phyloP scores from a whole-genome alignment of 2,888 invertebrate genomes.

The Eulithis testata region DNA sequence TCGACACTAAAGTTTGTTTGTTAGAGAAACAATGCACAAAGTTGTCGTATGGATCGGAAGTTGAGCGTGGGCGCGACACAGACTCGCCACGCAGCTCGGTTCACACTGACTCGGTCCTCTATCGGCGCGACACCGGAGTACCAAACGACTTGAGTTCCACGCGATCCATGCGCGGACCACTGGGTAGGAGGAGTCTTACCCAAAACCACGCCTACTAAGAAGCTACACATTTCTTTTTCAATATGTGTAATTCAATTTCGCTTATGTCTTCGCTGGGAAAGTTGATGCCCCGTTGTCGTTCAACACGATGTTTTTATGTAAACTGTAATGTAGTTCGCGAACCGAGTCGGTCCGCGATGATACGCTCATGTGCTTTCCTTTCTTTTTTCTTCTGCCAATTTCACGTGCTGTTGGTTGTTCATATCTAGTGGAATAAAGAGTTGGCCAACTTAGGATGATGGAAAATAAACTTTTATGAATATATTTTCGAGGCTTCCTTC shows the following conservation, averaged over 20 bases:
- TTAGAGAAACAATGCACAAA: conserved; percentile 49
- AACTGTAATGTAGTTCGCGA: conserved; percentile 84
- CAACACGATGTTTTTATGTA: conserved; percentile 85
- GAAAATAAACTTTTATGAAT: conserved; percentile 33
- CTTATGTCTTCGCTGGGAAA: conserved; percentile 85
- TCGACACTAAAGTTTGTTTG: conserved; percentile 59
- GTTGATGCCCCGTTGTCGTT: conserved; percentile 84
- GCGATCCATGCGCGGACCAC: conserved; percentile 78
- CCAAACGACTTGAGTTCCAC: conserved; percentile 62
- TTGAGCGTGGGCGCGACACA: conserved; percentile 61
- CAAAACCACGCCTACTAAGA: conserved; percentile 83
- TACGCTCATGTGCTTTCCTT: conserved; percentile 72
- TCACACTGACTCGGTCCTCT: conserved; percentile 60
- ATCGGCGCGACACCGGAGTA: conserved; percentile 50
- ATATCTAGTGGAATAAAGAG: conserved; percentile 61
- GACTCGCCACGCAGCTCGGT: conserved; percentile 55
- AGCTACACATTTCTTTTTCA: conserved; percentile 85
- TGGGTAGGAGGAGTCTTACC: conserved; percentile 77
- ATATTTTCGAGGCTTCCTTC: neutral
- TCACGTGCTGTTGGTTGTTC: conserved; percentile 76
- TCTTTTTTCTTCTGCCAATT: conserved; percentile 75
- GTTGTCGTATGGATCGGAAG: conserved; percentile 54
- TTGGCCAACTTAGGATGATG: conserved; percentile 49
- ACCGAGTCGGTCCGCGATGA: conserved; percentile 77
- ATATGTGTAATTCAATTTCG: conserved; percentile 85